Percentiles rank a stretch among this genome's conserved stretches.
phyloP scores from a whole-genome alignment of 2,888 invertebrate genomes.

The Morinoia aosen region DNA sequence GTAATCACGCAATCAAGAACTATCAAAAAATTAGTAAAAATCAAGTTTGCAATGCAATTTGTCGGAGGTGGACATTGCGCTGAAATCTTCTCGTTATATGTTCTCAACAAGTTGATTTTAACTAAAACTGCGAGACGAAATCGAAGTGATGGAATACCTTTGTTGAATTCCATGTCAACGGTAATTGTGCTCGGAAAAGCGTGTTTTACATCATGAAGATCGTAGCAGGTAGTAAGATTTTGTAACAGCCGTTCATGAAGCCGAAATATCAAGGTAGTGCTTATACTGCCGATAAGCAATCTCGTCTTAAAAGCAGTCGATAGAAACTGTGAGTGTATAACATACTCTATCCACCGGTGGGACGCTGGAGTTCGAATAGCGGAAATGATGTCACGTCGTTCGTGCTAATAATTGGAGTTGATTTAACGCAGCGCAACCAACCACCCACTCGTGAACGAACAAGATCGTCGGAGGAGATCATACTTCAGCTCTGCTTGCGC shows the following conservation, averaged over 20 bases:
- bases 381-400: not conserved
- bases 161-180: not conserved
- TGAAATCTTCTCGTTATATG: not conserved
- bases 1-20: not conserved
- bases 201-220: not conserved
- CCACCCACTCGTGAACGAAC: constrained; percentile 30
- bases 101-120: not conserved
- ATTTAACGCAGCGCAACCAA: constrained; percentile 7
- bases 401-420: constrained; percentile 10
- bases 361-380: not conserved
- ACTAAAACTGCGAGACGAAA: not conserved
- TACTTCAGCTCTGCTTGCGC: not conserved
- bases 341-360: not conserved
- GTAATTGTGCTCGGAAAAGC: not conserved
- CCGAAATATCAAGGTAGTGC: not conserved
- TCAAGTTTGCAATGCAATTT: not conserved
- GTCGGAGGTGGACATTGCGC: not conserved
- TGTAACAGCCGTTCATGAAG: not conserved
- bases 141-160: not conserved
- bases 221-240: not conserved
- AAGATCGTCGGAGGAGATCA: not conserved
- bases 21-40: not conserved
- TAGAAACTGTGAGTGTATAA: not conserved
- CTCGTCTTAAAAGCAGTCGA: not conserved
- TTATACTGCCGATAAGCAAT: not conserved